Evolutionary conservation across 2,888 invertebrate genomes (phyloP).

Genomic region (Yponomeuta evonymella): DNA sequence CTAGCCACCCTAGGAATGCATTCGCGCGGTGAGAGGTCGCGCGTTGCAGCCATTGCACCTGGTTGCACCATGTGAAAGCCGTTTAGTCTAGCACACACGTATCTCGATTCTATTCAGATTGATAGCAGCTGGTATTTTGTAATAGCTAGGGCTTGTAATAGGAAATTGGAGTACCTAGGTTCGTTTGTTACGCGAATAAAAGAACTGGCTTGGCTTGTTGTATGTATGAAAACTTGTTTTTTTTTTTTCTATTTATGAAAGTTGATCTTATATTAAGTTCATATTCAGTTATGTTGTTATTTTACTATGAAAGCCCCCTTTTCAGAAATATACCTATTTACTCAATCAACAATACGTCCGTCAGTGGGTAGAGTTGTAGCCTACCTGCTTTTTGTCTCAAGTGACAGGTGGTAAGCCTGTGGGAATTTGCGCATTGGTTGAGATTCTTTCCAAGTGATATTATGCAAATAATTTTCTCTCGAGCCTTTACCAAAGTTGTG

Average conservation of each 20-base stretch:
- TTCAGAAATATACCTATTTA: no score
- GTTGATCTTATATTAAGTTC: no score
- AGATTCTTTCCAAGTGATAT: not conserved
- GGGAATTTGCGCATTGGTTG: not conserved
- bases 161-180: not conserved
- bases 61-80: constrained; percentile 31
- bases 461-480: no score
- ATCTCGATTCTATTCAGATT: constrained; percentile 9
- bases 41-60: constrained; percentile 18
- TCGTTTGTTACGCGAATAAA: not conserved
- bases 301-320: no score
- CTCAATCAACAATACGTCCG: no score
- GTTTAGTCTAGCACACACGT: constrained; percentile 27
- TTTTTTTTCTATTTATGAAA: no score
- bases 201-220: not conserved
- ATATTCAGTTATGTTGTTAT: no score
- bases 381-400: not conserved
- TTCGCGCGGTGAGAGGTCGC: constrained; percentile 17
- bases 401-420: not conserved
- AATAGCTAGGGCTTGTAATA: constrained; percentile 4
- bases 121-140: constrained; percentile 5
- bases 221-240: no score
- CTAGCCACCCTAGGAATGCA: constrained; percentile 19
- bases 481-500: no score
- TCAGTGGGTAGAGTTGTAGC: no score